These are phyloP conservation scores for Tenthredo amoena DNA, from an alignment of 2,888 invertebrate species.

Conservation along the genomic window DNA sequence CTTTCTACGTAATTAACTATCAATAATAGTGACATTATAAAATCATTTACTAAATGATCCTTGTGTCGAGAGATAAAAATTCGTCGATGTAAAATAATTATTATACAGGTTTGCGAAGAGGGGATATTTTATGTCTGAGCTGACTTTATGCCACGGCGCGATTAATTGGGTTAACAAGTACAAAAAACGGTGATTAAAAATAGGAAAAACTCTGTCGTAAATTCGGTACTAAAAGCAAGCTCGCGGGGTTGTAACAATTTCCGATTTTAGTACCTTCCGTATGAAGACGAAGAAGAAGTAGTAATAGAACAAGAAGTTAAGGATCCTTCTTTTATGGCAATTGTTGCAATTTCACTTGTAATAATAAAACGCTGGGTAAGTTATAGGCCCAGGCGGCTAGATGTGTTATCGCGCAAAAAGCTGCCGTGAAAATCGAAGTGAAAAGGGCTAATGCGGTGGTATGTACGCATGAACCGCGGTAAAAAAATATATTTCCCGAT, in stretches of 20 bases:
- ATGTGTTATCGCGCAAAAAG: background rate
- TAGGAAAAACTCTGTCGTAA: slow-evolving; percentile 34
- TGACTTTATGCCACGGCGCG: background rate
- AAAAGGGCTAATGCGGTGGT: background rate
- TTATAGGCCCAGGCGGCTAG: background rate
- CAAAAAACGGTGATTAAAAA: slow-evolving; percentile 7
- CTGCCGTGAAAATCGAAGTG: background rate
- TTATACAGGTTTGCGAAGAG: background rate
- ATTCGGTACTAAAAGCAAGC: slow-evolving; percentile 70
- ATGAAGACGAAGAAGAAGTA: background rate
- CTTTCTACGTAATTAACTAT: background rate
- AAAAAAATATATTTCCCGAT: background rate
- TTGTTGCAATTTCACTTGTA: slow-evolving; percentile 75
- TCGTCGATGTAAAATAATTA: background rate
- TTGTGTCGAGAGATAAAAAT: background rate
- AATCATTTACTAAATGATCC: background rate
- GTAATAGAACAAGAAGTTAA: slow-evolving; percentile 9
- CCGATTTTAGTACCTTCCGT: slow-evolving; percentile 71
- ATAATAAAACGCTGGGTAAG: slow-evolving; percentile 72
- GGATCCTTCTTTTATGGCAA: slow-evolving; percentile 68
- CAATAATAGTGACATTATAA: background rate
- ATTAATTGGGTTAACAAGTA: slow-evolving; percentile 2
- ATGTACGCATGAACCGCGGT: background rate
- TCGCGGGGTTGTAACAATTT: slow-evolving; percentile 72
- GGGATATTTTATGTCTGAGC: background rate